These are phyloP conservation scores for Microplitis mediator DNA, from an alignment of 1,140 invertebrate species.

Conservation along the genomic window DNA sequence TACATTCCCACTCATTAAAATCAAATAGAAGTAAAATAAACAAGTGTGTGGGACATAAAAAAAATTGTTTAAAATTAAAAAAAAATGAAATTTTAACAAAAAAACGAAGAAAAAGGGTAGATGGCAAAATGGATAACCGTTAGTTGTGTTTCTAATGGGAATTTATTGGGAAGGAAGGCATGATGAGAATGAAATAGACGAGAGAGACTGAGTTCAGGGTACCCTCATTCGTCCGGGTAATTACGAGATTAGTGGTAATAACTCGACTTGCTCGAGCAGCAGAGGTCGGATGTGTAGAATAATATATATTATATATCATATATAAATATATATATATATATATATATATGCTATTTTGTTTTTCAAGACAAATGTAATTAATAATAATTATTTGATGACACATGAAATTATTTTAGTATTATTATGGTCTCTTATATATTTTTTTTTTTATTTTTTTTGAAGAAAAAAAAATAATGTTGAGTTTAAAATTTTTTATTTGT, in stretches of 20 bases:
- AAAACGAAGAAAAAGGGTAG: neutral
- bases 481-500: conserved; percentile 1
- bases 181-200: conserved; percentile 25
- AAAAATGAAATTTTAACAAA: conserved; percentile 2
- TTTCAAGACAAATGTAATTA: conserved; percentile 48
- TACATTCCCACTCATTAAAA: too few species aligned
- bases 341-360: conserved; percentile 35
- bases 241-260: conserved; percentile 49
- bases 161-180: conserved; percentile 48
- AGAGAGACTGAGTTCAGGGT: conserved; percentile 22
- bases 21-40: too few species aligned
- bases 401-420: conserved; percentile 45
- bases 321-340: conserved; percentile 19
- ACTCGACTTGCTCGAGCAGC: conserved; percentile 26
- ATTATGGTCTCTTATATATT: conserved; percentile 2
- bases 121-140: conserved; percentile 22
- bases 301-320: conserved; percentile 6
- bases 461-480: neutral
- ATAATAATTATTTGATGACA: conserved; percentile 52
- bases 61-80: neutral
- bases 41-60: neutral
- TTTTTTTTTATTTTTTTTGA: neutral
- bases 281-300: conserved; percentile 3
- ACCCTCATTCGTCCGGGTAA: conserved; percentile 44
- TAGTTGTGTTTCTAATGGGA: conserved; percentile 44